These are phyloP conservation scores for Nyctibius grandis DNA, from an alignment of 2,797 vertebrate species.

Conservation along the genomic window DNA sequence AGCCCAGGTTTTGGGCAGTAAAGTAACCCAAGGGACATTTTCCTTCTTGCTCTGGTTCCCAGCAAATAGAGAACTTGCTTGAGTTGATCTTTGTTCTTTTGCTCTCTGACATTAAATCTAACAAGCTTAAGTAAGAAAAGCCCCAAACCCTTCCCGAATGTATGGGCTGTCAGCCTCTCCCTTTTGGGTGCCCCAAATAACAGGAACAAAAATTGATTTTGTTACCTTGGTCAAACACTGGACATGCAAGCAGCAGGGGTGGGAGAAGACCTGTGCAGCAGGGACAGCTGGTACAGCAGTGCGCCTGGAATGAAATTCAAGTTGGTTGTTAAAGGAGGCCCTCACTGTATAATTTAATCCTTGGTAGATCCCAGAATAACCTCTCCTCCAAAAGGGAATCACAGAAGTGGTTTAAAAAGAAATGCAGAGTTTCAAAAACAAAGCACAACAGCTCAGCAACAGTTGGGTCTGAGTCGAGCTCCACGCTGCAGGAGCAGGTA, in stretches of 20 bases:
- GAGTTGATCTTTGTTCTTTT: background rate
- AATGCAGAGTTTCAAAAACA: background rate
- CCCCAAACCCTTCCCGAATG: background rate
- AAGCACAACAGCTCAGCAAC: background rate
- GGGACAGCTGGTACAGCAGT: background rate
- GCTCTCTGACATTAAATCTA: background rate
- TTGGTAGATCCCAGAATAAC: background rate
- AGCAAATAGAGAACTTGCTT: background rate
- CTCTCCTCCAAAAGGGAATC: background rate
- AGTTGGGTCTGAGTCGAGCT: background rate
- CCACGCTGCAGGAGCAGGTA: accelerated
- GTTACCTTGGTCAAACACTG: background rate
- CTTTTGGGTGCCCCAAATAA: background rate
- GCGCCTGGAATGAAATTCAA: background rate
- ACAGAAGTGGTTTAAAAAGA: background rate
- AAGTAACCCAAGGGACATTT: background rate
- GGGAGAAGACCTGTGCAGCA: background rate
- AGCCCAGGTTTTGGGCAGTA: background rate
- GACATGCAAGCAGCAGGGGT: background rate
- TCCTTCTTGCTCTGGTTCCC: background rate
- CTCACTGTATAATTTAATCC: background rate
- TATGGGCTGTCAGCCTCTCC: background rate
- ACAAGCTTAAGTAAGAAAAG: background rate
- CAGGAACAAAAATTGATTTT: background rate
- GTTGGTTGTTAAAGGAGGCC: background rate